Base-by-base conservation (phyloP, 1,140 invertebrate species). In the Maniola jurtina region DNA sequence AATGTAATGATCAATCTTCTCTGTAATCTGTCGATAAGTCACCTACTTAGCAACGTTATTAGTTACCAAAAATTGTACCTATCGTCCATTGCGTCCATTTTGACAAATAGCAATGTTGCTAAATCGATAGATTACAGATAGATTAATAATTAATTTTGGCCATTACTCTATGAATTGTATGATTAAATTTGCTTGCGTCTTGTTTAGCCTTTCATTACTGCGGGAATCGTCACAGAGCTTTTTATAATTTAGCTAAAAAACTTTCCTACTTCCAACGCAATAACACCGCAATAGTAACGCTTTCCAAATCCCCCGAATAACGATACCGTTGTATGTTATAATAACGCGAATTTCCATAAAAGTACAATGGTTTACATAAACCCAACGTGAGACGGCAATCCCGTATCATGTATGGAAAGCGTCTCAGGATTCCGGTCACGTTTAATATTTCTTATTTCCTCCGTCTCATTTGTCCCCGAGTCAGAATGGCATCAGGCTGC, bases 391-490 rank as follows among this genome's bases (percentile, higher is more conserved):
- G 77, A 79, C 78, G 76, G 72, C 72, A 83, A 80, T 79, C 74
- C 73, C 74, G 75, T 82, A 76, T 79, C 75, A 78, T 77, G 77
- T 80, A 85, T 86, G 80, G 83, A 78, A 81, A 82, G 70, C 72
- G 68, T 80, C 80, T 86, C 82, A 74, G 85, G 75, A 84, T 87
- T 88, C 83, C 40, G 80, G 85, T 87, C 87, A 89, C 87, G 87
- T 89, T 83, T 87, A 86, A 88, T 88, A 89, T 89, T 89, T 89
- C 86, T 88, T 89, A 89, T 89, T 87, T 87, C 82, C 82, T 88
- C 85, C 81, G 84, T 81, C 83, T 89, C 87, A 89, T 89, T 88
- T 87, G 83, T 88, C 77, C 83, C 77, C 82, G 70, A 86, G 73
- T 81, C 80, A 75, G 76, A 85, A 89, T 84, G 73, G 77, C 77